These are phyloP conservation scores for Agrotis clavis DNA, from an alignment of 2,888 invertebrate species.

Conservation along the genomic window DNA sequence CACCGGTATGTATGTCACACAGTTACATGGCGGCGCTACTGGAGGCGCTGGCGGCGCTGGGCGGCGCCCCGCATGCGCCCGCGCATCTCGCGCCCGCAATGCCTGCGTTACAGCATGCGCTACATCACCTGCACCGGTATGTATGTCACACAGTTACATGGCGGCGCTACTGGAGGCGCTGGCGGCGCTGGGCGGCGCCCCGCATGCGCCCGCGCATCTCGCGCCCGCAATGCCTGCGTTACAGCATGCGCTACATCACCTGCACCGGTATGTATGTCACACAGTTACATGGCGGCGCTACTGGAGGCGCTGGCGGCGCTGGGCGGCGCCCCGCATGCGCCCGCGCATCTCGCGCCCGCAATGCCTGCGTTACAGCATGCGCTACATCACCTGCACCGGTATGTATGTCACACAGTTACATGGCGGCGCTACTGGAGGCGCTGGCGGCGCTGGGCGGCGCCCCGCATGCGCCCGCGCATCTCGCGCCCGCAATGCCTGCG, in stretches of 20 bases:
- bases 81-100: slow-evolving; percentile 72
- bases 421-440: slow-evolving; percentile 71
- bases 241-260: no score
- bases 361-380: slow-evolving; percentile 70
- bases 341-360: slow-evolving; percentile 71
- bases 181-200: no score
- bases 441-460: slow-evolving; percentile 61
- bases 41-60: slow-evolving; percentile 82
- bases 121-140: slow-evolving; percentile 60
- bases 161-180: no score
- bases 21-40: slow-evolving; percentile 76
- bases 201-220: no score
- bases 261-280: no score
- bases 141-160: background rate
- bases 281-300: slow-evolving; percentile 71
- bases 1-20: slow-evolving; percentile 39
- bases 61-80: slow-evolving; percentile 72
- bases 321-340: slow-evolving; percentile 73
- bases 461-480: slow-evolving; percentile 69
- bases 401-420: slow-evolving; percentile 66
- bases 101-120: slow-evolving; percentile 69
- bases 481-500: slow-evolving; percentile 73
- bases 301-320: slow-evolving; percentile 83
- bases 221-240: no score
- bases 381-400: no score